These are phyloP conservation scores for Sinopyrophorus schimmeli DNA, from an alignment of 2,888 invertebrate genomes.

Conservation along the genomic window DNA sequence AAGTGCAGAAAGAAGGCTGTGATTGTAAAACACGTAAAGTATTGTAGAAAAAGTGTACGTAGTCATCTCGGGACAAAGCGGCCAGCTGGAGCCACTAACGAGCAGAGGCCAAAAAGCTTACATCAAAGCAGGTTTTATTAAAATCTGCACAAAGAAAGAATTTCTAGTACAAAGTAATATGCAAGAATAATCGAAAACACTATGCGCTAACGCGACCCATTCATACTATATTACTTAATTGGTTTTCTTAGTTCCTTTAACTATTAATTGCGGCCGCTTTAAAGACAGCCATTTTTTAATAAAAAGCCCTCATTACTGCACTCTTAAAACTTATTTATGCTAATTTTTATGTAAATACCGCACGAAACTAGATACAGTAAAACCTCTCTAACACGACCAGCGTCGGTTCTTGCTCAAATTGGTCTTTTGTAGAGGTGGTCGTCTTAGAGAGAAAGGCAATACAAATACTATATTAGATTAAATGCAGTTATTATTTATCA, in stretches of 20 bases:
- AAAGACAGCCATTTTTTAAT: too few species aligned
- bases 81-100: constrained; percentile 51
- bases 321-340: too few species aligned
- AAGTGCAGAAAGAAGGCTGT: constrained; percentile 31
- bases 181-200: constrained; percentile 30
- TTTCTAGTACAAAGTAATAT: constrained; percentile 36
- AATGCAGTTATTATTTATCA: too few species aligned
- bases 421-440: too few species aligned
- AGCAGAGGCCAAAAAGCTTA: constrained; percentile 47
- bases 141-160: constrained; percentile 48
- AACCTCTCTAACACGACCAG: too few species aligned
- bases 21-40: constrained; percentile 49
- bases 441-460: too few species aligned
- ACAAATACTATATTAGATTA: too few species aligned
- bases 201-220: constrained; percentile 21
- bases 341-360: too few species aligned
- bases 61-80: constrained; percentile 50
- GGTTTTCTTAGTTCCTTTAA: constrained; percentile 23
- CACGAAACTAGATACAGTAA: too few species aligned
- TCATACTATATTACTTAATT: constrained; percentile 21
- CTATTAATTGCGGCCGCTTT: too few species aligned
- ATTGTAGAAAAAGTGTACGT: constrained; percentile 50
- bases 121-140: constrained; percentile 52
- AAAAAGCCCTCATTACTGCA: too few species aligned
- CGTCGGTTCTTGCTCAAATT: too few species aligned